A percentile compares a stretch with the other conserved stretches of the same genome.
Evolutionary conservation across 2,888 invertebrate species (phyloP).

Genomic region (Steromphala cineraria): DNA sequence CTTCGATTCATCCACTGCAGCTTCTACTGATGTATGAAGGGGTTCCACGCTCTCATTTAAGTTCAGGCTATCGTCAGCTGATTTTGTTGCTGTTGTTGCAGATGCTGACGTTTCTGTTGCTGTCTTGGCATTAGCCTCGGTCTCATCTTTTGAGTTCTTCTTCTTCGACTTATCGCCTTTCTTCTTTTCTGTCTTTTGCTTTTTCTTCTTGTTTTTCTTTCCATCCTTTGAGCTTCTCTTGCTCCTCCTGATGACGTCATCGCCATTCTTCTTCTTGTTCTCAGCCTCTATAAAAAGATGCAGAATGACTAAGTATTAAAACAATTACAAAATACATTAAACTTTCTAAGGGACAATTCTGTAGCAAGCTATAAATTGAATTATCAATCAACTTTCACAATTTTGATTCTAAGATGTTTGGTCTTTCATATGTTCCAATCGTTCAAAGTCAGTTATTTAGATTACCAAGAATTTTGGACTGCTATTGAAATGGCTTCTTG

Average conservation of each 20-base stretch:
- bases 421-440: too few relatives aligned
- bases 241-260: not conserved
- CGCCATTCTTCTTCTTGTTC: not conserved
- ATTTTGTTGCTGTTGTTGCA: too few relatives aligned
- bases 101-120: not conserved
- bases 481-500: too few relatives aligned
- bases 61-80: not conserved
- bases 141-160: not conserved
- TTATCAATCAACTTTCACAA: too few relatives aligned
- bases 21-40: not conserved
- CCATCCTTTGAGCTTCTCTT: not conserved
- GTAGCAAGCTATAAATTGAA: too few relatives aligned
- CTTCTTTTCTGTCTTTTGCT: constrained; percentile 8
- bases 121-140: not conserved
- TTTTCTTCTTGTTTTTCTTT: not conserved
- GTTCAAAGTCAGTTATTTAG: too few relatives aligned
- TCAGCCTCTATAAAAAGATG: not conserved
- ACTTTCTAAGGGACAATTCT: too few relatives aligned
- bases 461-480: too few relatives aligned
- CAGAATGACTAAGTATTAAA: not conserved
- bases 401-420: too few relatives aligned
- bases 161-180: constrained; percentile 9
- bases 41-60: not conserved
- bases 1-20: not conserved
- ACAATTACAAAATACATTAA: not conserved